A percentile compares a stretch with the other conserved stretches of the same genome.
phyloP scores from a whole-genome alignment of 2,113 vertebrate genomes.

The Motacilla tschutschensis region DNA sequence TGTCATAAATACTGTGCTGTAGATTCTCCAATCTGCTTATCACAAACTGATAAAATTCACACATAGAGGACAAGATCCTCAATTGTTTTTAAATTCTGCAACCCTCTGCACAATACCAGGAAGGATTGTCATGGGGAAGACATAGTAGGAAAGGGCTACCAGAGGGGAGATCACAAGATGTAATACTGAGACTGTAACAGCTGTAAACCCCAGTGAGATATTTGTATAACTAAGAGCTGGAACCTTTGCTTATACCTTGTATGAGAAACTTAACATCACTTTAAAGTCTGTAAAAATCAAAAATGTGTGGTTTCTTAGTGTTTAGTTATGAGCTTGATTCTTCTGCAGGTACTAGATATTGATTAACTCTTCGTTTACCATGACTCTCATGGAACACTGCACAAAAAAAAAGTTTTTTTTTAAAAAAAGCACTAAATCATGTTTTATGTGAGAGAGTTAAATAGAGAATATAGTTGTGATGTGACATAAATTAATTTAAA shows the following conservation, averaged over 20 bases:
- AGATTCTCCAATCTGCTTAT: not conserved
- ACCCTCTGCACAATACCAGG: not conserved
- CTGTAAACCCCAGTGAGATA: not conserved
- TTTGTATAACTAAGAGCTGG: not conserved
- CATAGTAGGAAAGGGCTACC: not conserved
- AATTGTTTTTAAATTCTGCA: not conserved
- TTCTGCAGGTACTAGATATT: not conserved
- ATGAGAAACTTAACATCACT: not conserved
- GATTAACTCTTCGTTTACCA: not conserved
- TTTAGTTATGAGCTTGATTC: not conserved
- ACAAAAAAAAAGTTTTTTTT: not conserved
- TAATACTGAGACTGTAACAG: not conserved
- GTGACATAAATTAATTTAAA: not conserved
- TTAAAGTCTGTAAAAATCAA: not conserved
- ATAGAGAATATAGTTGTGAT: not conserved
- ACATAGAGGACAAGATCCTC: not conserved
- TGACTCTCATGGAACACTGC: not conserved
- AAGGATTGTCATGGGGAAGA: not conserved
- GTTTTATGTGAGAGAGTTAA: not conserved
- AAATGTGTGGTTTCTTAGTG: not conserved
- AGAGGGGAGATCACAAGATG: not conserved
- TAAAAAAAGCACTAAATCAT: not conserved
- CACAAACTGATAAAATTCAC: not conserved
- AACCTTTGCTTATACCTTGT: not conserved
- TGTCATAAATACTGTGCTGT: not conserved